Conservation (phyloP, 2,113 vertebrate genomes). For the Menura novaehollandiae region DNA sequence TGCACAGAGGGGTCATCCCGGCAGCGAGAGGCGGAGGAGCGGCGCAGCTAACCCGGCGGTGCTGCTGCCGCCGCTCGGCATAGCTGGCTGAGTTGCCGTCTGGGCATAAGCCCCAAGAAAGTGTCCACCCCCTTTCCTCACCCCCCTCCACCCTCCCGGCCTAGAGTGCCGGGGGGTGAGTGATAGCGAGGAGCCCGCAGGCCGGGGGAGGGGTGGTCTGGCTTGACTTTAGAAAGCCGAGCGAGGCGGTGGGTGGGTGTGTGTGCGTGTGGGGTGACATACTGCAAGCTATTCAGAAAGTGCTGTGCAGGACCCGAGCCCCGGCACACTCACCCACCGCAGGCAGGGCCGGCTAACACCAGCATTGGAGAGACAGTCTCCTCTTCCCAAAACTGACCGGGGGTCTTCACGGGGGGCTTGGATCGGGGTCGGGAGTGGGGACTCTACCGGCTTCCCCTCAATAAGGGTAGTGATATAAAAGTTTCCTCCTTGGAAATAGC, state of each 20-base stretch:
- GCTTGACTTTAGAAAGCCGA: neutral
- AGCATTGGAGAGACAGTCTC: neutral
- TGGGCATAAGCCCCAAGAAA: neutral
- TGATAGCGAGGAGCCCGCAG: neutral
- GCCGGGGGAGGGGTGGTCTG: neutral
- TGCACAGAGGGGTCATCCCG: neutral
- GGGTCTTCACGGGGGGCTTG: neutral
- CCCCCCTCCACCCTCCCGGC: neutral
- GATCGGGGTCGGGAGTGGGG: neutral
- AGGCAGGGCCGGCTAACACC: neutral
- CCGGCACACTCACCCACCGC: neutral
- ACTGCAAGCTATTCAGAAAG: constrained; percentile 69
- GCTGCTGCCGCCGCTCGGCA: neutral
- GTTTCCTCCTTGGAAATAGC: constrained; percentile 57
- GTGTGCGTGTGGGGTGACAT: neutral
- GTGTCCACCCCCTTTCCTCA: neutral
- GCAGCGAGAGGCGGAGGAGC: neutral
- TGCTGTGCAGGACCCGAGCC: constrained; percentile 44
- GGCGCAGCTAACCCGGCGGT: neutral
- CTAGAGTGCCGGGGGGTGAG: neutral
- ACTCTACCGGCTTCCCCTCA: neutral
- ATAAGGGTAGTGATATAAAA: constrained; percentile 23
- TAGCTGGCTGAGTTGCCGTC: neutral
- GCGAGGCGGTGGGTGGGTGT: neutral
- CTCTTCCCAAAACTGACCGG: neutral